Evolutionary conservation across 2,888 invertebrate genomes (phyloP).

Genomic region (Hoplodrina blanda): DNA sequence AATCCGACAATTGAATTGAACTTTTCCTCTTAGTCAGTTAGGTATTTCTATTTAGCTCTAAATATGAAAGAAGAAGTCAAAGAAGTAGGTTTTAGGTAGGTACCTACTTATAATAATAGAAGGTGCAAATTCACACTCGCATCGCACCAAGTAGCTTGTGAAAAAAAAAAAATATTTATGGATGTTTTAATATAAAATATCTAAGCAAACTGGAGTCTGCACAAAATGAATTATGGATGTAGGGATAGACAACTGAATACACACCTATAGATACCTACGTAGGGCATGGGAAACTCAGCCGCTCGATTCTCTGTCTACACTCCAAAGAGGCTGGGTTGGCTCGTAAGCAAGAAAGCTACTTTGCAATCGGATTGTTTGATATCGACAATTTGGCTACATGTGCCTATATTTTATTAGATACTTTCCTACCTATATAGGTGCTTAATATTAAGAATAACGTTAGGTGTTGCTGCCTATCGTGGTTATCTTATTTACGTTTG

Average conservation of each 20-base stretch:
- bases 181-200: slow-evolving; percentile 20
- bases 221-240: slow-evolving; percentile 52
- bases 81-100: too few species aligned
- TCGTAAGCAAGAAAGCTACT: slow-evolving; percentile 18
- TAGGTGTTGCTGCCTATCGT: too few species aligned
- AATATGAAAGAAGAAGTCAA: too few species aligned
- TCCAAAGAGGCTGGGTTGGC: slow-evolving; percentile 36
- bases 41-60: too few species aligned
- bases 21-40: too few species aligned
- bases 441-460: too few species aligned
- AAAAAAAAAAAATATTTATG: slow-evolving; percentile 22
- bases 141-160: not conserved
- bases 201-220: slow-evolving; percentile 28
- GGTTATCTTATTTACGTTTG: too few species aligned
- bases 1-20: too few species aligned
- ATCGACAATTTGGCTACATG: too few species aligned
- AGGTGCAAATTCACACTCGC: not conserved
- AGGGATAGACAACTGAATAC: slow-evolving; percentile 39
- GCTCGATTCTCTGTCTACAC: slow-evolving; percentile 56
- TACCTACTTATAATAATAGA: not conserved
- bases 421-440: too few species aligned
- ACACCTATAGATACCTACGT: slow-evolving; percentile 14
- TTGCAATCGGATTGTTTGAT: not conserved
- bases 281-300: slow-evolving; percentile 36
- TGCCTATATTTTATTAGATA: too few species aligned